phyloP scores from a whole-genome alignment of 2,888 invertebrate species.

The Cosmia trapezina region DNA sequence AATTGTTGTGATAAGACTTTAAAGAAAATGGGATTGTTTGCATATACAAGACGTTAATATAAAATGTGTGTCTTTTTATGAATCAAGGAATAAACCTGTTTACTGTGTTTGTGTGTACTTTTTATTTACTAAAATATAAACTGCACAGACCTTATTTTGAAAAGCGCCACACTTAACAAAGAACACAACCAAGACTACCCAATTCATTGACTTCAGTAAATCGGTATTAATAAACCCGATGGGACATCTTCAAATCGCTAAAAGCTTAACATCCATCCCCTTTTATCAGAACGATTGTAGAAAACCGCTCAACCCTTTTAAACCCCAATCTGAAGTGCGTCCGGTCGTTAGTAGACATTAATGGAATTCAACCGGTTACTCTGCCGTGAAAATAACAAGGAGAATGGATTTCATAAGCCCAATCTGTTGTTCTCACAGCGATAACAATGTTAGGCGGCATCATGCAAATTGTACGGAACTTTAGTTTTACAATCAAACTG shows the following conservation, averaged over 20 bases:
- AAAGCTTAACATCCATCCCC: slow-evolving; percentile 88
- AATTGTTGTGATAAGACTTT: not conserved
- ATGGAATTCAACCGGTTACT: slow-evolving; percentile 87
- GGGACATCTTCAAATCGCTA: slow-evolving; percentile 88
- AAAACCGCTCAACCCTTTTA: slow-evolving; percentile 90
- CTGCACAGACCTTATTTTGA: not conserved
- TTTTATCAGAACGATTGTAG: slow-evolving; percentile 89
- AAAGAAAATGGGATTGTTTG: not conserved
- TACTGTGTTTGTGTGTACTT: too few relatives aligned
- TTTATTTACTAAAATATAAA: not conserved
- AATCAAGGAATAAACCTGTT: not conserved
- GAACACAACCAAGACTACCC: slow-evolving; percentile 55
- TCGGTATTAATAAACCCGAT: slow-evolving; percentile 76
- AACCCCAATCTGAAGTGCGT: slow-evolving; percentile 89
- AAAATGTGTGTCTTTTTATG: not conserved
- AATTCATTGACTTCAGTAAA: slow-evolving; percentile 73
- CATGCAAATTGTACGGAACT: slow-evolving; percentile 64
- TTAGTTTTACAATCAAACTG: slow-evolving; percentile 35
- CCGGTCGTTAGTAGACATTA: slow-evolving; percentile 90
- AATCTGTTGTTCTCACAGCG: slow-evolving; percentile 79
- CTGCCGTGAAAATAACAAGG: slow-evolving; percentile 89
- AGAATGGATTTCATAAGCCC: slow-evolving; percentile 76
- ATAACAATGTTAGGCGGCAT: slow-evolving; percentile 70
- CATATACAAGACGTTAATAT: not conserved
- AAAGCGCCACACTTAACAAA: slow-evolving; percentile 15